Evolutionary conservation across 2,888 invertebrate genomes (phyloP), one percentile per base, ranked within the genome.

Genomic region (Caenorhabditis drosophilae): DNA sequence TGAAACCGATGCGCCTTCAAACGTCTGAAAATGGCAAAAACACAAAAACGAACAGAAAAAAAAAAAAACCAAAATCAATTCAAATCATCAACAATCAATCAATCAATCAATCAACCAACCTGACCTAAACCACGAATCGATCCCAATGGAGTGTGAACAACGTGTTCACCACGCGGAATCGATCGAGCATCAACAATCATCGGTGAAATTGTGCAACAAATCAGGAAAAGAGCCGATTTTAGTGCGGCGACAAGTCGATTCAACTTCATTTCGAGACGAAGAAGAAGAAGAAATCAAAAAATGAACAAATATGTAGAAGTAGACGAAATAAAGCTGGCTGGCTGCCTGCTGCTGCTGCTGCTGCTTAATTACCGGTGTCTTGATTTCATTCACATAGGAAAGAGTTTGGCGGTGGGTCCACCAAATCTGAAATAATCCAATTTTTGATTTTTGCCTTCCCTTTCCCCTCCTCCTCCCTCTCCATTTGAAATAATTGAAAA

Each of bases 71-170:
- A 6, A 18, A 40, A 18, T 40, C 9, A 12, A 7, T 45, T 11
- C 9, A 45, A 45, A 25, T 18, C 25, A 15, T 25, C n/a, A 4
- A 15, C 20, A 6, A 44, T 23, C 15, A 16, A 9, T 25, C 9
- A 44, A 44, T 25, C 7, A n/a, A 11, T 44, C 44, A 7, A 4
- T 26, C n/a, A 15, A 1, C 54, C 23, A 11, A 69, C 63, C 63
- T 71, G 67, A 23, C 64, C 73, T 23, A 73, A 38, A 23, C 75
- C 75, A n/a, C 72, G 56, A 36, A 75, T 70, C 1, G 61, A 61
- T 20, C 75, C 75, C 16, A 75, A 55, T 20, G 68, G 51, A 11
- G 75, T 75, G 25, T 66, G 70, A 11, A 73, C 75, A 20, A 73
- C 70, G 47, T 62, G 53, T 16, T 67, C 67, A 23, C 64, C 69